Percentiles rank a stretch among this genome's conserved stretches.
These are phyloP conservation scores for Saccopteryx bilineata DNA, from an alignment of 2,113 vertebrate species.

Conservation along the genomic window DNA sequence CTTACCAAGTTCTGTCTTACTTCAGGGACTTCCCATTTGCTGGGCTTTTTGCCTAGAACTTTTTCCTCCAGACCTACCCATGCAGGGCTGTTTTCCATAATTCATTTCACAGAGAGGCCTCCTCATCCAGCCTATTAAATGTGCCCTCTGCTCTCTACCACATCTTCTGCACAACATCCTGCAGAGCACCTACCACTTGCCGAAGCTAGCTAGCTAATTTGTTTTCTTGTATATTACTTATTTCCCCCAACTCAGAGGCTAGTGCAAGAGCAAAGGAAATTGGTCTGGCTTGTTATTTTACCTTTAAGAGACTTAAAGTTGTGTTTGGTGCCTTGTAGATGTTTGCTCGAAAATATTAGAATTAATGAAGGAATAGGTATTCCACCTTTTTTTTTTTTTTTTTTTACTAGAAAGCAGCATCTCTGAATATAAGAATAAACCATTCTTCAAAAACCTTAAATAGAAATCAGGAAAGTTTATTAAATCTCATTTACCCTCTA, in stretches of 20 bases:
- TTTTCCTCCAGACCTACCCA: neutral
- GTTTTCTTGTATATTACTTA: neutral
- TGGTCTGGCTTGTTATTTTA: neutral
- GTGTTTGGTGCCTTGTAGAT: neutral
- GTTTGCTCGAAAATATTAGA: neutral
- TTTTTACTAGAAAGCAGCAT: neutral
- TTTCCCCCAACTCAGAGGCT: neutral
- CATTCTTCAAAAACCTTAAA: neutral
- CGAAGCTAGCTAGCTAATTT: neutral
- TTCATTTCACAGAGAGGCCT: neutral
- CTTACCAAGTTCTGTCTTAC: neutral
- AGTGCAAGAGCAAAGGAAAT: neutral
- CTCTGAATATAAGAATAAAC: neutral
- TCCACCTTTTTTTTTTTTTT: neutral
- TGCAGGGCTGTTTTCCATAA: neutral
- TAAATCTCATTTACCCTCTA: neutral
- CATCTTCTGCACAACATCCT: neutral
- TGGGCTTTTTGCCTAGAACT: neutral
- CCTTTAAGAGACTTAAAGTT: neutral
- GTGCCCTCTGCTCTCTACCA: neutral
- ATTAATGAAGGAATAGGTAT: neutral
- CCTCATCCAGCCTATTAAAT: neutral
- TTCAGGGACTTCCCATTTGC: neutral
- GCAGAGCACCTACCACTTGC: neutral
- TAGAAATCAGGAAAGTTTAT: neutral